Evolutionary conservation across 2,888 invertebrate species (phyloP).

Genomic region (Coenonympha glycerion): DNA sequence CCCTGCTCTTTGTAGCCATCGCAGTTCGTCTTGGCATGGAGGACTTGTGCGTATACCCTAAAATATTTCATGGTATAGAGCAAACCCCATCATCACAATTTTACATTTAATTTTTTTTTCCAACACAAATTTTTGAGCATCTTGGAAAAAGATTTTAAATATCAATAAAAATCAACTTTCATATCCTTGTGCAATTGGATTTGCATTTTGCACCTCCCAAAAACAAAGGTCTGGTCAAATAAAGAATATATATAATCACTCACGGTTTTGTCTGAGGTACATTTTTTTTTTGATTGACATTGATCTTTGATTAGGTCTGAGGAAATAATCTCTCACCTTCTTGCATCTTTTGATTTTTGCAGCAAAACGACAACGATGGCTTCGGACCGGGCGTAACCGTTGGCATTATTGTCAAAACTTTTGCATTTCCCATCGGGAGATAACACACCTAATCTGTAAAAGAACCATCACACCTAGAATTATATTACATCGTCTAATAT

Average conservation of each 20-base stretch:
- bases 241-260: no score
- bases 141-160: no score
- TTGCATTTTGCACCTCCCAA: no score
- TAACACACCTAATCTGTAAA: slow-evolving; percentile 82
- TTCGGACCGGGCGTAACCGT: slow-evolving; percentile 91
- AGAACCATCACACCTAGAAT: slow-evolving; percentile 2
- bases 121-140: no score
- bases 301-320: no score
- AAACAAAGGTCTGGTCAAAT: background rate
- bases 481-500: background rate
- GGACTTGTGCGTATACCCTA: slow-evolving; percentile 80
- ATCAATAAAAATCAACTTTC: no score
- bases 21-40: slow-evolving; percentile 87
- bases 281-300: no score
- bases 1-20: slow-evolving; percentile 85
- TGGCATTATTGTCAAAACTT: slow-evolving; percentile 89
- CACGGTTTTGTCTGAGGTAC: no score
- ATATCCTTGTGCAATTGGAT: no score
- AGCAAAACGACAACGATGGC: slow-evolving; percentile 82
- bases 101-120: no score
- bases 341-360: slow-evolving; percentile 82
- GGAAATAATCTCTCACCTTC: slow-evolving; percentile 49
- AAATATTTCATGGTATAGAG: no score
- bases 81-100: no score
- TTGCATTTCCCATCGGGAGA: slow-evolving; percentile 91